Evolutionary conservation across 2,113 vertebrate species (phyloP).

Genomic region (Cervus canadensis): DNA sequence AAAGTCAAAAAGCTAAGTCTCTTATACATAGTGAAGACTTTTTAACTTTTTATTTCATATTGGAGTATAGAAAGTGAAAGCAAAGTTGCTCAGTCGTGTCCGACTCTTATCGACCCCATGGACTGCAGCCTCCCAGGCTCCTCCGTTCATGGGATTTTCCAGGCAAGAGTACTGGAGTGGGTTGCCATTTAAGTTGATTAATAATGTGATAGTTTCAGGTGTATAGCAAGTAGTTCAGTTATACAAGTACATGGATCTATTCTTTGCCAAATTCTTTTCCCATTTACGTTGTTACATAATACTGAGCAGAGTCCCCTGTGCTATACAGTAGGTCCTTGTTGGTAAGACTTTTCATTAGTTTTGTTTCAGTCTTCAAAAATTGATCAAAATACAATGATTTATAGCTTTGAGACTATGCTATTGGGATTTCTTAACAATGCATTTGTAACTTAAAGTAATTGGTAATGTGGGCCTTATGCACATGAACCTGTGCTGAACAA

Average conservation of each 20-base stretch:
- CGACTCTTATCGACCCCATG: too few relatives aligned
- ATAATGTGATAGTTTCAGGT: background rate
- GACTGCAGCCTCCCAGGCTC: too few relatives aligned
- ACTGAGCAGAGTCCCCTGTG: too few relatives aligned
- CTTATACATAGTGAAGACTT: background rate
- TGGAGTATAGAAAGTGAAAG: background rate
- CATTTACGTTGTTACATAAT: background rate
- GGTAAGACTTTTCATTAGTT: conserved; percentile 24
- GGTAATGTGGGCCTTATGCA: background rate
- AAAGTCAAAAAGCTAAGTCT: conserved; percentile 59
- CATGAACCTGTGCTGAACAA: background rate
- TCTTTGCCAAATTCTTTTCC: background rate
- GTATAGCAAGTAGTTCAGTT: background rate
- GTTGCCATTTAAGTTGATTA: background rate
- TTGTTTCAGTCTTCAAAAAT: conserved; percentile 38
- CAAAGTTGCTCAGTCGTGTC: too few relatives aligned
- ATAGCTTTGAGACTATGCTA: background rate
- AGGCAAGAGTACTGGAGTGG: too few relatives aligned
- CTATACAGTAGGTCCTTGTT: background rate
- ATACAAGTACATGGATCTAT: background rate
- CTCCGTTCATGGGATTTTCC: too few relatives aligned
- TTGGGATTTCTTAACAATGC: background rate
- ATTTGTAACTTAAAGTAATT: background rate
- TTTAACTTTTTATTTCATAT: background rate
- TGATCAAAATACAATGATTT: conserved; percentile 21